Percentiles rank a stretch among this genome's conserved stretches.
phyloP scores from a whole-genome alignment of 2,113 vertebrate genomes.

The Gobiocypris rarus region DNA sequence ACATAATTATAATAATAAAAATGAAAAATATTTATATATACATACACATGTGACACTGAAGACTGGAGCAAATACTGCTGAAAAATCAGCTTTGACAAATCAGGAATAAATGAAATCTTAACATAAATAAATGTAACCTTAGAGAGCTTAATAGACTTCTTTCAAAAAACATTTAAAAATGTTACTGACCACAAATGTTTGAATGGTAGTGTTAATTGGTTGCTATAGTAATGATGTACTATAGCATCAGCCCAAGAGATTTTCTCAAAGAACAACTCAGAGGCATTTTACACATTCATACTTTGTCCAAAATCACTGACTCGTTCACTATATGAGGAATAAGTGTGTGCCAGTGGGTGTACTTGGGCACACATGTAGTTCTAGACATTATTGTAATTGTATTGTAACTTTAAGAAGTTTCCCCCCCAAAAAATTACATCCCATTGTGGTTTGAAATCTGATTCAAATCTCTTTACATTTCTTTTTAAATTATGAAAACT shows the following conservation, averaged over 20 bases:
- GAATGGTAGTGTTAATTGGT: not conserved
- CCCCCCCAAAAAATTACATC: too few species aligned
- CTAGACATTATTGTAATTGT: not conserved
- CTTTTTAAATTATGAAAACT: too few species aligned
- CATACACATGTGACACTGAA: too few species aligned
- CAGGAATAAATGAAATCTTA: not conserved
- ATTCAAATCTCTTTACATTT: too few species aligned
- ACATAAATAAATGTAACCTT: not conserved
- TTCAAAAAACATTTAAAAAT: not conserved
- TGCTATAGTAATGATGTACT: not conserved
- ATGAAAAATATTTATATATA: too few species aligned
- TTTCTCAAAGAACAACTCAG: not conserved
- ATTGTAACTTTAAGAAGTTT: not conserved
- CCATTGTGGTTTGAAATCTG: too few species aligned
- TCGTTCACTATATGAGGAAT: not conserved
- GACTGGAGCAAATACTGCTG: too few species aligned
- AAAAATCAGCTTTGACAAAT: not conserved
- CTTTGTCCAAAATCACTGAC: not conserved
- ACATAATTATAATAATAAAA: too few species aligned
- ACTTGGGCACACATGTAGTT: not conserved
- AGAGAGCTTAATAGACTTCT: not conserved
- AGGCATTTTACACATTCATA: not conserved
- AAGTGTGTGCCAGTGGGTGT: not conserved
- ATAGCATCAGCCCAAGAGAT: not conserved
- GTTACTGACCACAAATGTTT: not conserved